A percentile compares a stretch with the other conserved stretches of the same genome.
phyloP scores from a whole-genome alignment of 2,888 invertebrate species.

The Sylvicola fuscatus region DNA sequence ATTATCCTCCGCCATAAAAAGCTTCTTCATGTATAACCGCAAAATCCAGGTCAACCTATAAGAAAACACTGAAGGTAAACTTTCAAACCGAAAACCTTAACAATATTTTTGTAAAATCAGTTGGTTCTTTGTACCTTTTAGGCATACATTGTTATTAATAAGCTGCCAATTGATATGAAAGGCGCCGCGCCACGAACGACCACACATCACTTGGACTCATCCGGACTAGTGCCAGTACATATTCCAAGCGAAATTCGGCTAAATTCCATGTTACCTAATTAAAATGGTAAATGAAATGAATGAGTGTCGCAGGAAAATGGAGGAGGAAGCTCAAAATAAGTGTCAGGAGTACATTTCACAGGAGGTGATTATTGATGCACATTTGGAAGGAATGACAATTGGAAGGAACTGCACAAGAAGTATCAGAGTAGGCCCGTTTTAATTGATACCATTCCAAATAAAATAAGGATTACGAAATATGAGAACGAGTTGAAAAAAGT shows the following conservation, averaged over 20 bases:
- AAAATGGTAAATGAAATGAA: slow-evolving; percentile 26
- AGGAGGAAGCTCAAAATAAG: slow-evolving; percentile 8
- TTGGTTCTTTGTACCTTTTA: too few relatives aligned
- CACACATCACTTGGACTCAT: slow-evolving; percentile 34
- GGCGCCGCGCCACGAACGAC: slow-evolving; percentile 40
- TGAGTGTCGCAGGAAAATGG: slow-evolving; percentile 12
- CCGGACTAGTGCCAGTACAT: slow-evolving; percentile 46
- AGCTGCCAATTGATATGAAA: too few relatives aligned
- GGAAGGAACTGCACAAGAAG: slow-evolving; percentile 56
- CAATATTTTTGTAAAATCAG: too few relatives aligned
- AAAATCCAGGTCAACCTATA: too few relatives aligned
- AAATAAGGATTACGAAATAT: slow-evolving; percentile 52
- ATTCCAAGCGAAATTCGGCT: slow-evolving; percentile 42
- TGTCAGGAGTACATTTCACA: slow-evolving; percentile 28
- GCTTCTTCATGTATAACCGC: too few relatives aligned
- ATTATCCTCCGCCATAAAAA: too few relatives aligned
- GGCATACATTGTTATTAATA: too few relatives aligned
- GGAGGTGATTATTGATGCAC: slow-evolving; percentile 27
- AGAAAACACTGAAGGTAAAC: too few relatives aligned
- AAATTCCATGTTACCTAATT: slow-evolving; percentile 44
- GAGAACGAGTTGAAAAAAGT: slow-evolving; percentile 54
- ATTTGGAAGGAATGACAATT: too few relatives aligned
- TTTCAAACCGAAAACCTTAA: too few relatives aligned
- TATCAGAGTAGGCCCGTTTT: slow-evolving; percentile 67
- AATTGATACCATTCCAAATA: slow-evolving; percentile 73